A percentile compares a stretch with the other conserved stretches of the same genome.
Evolutionary conservation across 2,113 vertebrate species (phyloP).

Genomic region (Mobula hypostoma): DNA sequence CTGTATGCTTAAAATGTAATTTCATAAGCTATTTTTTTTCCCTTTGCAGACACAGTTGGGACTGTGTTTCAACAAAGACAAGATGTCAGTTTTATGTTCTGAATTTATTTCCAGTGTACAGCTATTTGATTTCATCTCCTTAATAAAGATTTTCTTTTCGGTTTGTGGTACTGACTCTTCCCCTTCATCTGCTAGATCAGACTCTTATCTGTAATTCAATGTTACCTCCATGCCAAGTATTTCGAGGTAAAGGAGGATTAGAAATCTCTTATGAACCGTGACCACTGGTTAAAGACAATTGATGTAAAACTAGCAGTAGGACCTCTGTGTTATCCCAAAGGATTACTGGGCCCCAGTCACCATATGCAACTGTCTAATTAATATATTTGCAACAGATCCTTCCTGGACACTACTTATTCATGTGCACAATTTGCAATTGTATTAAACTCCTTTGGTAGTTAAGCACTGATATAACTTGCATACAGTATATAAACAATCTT

Average conservation of each 20-base stretch:
- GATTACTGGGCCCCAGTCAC: too few relatives aligned
- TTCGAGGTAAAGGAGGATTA: background rate
- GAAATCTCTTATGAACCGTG: too few relatives aligned
- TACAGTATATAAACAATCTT: background rate
- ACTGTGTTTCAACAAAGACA: background rate
- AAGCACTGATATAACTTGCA: too few relatives aligned
- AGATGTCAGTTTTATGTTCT: background rate
- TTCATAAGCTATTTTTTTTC: background rate
- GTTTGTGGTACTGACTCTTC: background rate
- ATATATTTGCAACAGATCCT: background rate
- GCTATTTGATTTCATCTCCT: background rate
- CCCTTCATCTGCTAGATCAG: background rate
- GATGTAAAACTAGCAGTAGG: background rate
- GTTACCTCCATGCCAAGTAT: background rate
- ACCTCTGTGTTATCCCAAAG: background rate
- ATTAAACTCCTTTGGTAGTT: background rate
- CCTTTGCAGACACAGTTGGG: background rate
- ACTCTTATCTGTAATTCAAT: background rate
- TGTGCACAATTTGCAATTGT: background rate
- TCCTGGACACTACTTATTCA: conserved; percentile 10
- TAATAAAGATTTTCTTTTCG: background rate
- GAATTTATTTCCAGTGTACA: background rate
- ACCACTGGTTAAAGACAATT: background rate
- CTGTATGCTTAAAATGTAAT: background rate
- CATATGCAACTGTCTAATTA: too few relatives aligned